phyloP scores from a whole-genome alignment of 2,888 invertebrate species.

The Dastarcus helophoroides region DNA sequence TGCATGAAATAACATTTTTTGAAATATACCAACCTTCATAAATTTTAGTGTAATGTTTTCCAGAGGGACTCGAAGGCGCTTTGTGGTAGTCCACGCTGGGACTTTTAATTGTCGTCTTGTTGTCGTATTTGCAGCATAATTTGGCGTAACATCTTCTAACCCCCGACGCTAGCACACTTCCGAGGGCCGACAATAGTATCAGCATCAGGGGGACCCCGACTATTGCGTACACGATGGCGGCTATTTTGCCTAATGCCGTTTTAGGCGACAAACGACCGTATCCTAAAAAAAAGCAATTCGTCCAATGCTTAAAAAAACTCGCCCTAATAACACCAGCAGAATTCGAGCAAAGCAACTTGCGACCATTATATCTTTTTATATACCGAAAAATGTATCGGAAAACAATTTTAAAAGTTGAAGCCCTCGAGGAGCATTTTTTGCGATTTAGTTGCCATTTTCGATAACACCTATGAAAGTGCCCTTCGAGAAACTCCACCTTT shows the following conservation, averaged over 20 bases:
- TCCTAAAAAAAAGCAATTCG: slow-evolving; percentile 55
- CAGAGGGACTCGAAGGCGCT: slow-evolving; percentile 42
- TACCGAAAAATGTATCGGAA: no score
- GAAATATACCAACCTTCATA: slow-evolving; percentile 22
- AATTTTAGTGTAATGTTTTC: slow-evolving; percentile 34
- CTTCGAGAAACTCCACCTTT: no score
- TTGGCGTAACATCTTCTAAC: slow-evolving; percentile 56
- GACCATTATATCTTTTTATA: no score
- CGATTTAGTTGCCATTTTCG: no score
- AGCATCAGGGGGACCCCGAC: slow-evolving; percentile 80
- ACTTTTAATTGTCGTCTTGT: slow-evolving; percentile 14
- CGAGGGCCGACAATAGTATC: slow-evolving; percentile 74
- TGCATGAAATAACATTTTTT: not conserved
- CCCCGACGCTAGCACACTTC: slow-evolving; percentile 66
- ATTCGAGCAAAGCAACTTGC: no score
- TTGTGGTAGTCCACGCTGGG: slow-evolving; percentile 40
- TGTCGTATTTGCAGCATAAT: slow-evolving; percentile 33
- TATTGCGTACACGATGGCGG: slow-evolving; percentile 77
- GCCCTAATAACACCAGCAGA: no score
- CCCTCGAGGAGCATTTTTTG: no score
- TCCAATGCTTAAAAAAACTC: no score
- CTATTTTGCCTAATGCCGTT: slow-evolving; percentile 70
- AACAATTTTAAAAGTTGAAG: no score
- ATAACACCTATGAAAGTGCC: no score
- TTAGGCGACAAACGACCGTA: slow-evolving; percentile 78